These are phyloP conservation scores for Oxycera nigricornis DNA, from an alignment of 2,888 invertebrate species.

Conservation along the genomic window DNA sequence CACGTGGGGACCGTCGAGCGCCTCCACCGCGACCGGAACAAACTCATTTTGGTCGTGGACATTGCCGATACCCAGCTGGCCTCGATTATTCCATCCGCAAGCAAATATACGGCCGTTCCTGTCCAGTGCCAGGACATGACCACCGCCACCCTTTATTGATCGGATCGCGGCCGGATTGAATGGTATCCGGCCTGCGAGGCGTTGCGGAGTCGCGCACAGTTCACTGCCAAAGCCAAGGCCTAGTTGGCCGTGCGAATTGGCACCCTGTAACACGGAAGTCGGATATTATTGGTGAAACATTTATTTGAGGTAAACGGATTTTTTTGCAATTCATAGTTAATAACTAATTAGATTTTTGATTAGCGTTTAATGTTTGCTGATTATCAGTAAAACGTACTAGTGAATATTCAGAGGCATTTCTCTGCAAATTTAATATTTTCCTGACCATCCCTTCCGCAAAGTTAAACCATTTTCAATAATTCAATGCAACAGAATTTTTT, in stretches of 20 bases:
- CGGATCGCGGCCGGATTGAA: slow-evolving; percentile 62
- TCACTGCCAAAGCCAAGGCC: slow-evolving; percentile 74
- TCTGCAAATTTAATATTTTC: too few relatives aligned
- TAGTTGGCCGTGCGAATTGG: slow-evolving; percentile 84
- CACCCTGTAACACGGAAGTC: slow-evolving; percentile 67
- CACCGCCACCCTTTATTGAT: slow-evolving; percentile 77
- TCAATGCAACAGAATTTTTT: too few relatives aligned
- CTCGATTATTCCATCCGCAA: slow-evolving; percentile 81
- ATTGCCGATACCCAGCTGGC: slow-evolving; percentile 69
- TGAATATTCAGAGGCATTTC: too few relatives aligned
- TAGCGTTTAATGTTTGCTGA: too few relatives aligned
- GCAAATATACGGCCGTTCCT: slow-evolving; percentile 72
- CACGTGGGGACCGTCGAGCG: slow-evolving; percentile 70
- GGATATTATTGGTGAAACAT: neutral
- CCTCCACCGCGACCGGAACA: slow-evolving; percentile 62
- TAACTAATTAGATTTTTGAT: too few relatives aligned
- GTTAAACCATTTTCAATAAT: too few relatives aligned
- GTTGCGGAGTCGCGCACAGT: slow-evolving; percentile 68
- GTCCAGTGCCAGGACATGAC: slow-evolving; percentile 76
- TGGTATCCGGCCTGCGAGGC: slow-evolving; percentile 52
- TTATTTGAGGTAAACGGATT: neutral
- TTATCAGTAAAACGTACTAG: too few relatives aligned
- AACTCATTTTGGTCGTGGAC: slow-evolving; percentile 56
- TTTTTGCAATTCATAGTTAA: too few relatives aligned
- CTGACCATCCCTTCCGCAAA: too few relatives aligned